Conservation (phyloP, 1,140 invertebrate species). For the Drosophila aff. region DNA sequence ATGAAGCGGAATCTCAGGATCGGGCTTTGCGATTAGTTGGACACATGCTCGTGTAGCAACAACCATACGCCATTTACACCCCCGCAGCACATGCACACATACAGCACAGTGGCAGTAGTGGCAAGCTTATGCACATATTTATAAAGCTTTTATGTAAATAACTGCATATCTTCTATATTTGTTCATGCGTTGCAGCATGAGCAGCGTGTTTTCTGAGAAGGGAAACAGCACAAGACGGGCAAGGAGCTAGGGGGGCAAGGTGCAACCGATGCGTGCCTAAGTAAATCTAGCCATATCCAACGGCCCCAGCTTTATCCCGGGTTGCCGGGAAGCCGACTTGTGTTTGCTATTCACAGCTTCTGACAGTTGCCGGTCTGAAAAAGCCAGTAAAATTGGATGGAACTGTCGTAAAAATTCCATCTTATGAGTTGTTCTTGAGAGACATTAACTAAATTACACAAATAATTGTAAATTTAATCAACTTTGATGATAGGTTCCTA, state of each 20-base stretch:
- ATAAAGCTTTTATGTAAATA: slow-evolving; percentile 65
- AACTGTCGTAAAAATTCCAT: neutral
- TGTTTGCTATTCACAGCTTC: slow-evolving; percentile 27
- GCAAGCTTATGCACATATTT: slow-evolving; percentile 60
- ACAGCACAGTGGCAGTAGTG: slow-evolving; percentile 16
- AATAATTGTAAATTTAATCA: neutral
- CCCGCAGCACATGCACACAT: slow-evolving; percentile 6
- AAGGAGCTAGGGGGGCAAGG: slow-evolving; percentile 1
- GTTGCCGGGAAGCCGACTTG: slow-evolving; percentile 14
- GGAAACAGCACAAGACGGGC: neutral
- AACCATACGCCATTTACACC: slow-evolving; percentile 26
- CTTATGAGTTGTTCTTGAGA: neutral
- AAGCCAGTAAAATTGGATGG: slow-evolving; percentile 19
- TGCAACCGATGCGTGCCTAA: slow-evolving; percentile 60
- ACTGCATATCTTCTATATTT: slow-evolving; percentile 63
- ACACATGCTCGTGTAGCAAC: slow-evolving; percentile 32
- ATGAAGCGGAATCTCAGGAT: slow-evolving; percentile 18
- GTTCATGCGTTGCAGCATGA: slow-evolving; percentile 48
- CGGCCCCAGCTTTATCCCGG: slow-evolving; percentile 26
- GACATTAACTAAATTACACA: neutral
- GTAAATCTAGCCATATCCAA: slow-evolving; percentile 53
- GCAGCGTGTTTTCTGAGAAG: slow-evolving; percentile 8
- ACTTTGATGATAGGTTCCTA: neutral
- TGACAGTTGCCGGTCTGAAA: neutral
- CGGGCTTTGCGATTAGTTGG: slow-evolving; percentile 54